These are phyloP conservation scores for Ceratosolen fusciceps DNA, from an alignment of 1,140 invertebrate genomes.

Conservation along the genomic window DNA sequence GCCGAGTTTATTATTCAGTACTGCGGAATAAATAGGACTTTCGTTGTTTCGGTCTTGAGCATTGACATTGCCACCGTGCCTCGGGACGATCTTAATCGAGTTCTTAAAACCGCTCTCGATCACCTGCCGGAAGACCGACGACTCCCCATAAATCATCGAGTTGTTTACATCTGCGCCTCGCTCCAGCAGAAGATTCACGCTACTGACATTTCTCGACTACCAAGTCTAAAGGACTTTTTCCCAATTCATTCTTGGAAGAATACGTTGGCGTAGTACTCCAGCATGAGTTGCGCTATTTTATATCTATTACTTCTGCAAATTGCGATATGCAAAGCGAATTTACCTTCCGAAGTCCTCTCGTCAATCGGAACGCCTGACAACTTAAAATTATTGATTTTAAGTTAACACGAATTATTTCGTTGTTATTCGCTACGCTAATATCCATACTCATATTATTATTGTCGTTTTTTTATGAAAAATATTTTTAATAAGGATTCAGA, in stretches of 20 bases:
- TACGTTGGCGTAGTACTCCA: constrained; percentile 9
- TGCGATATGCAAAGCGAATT: constrained; percentile 4
- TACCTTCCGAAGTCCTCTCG: neutral
- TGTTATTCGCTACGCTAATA: neutral
- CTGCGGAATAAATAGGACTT: neutral
- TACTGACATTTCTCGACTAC: neutral
- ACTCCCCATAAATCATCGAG: neutral
- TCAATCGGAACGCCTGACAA: neutral
- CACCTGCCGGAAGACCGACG: neutral
- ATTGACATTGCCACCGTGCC: constrained; percentile 20
- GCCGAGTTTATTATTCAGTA: neutral
- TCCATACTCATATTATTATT: too few species aligned
- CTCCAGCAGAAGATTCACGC: neutral
- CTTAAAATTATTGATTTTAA: too few species aligned
- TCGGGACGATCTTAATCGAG: neutral
- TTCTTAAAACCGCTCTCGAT: neutral
- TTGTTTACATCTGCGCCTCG: constrained; percentile 31
- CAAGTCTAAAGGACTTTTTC: constrained; percentile 6
- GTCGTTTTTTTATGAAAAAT: too few species aligned
- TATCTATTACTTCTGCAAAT: neutral
- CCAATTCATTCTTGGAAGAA: neutral
- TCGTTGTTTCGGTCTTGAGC: constrained; percentile 11
- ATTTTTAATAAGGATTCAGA: too few species aligned
- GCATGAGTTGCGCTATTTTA: constrained; percentile 8
- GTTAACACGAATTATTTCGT: too few species aligned